These are phyloP conservation scores for Physocephala rufipes DNA, from an alignment of 2,888 invertebrate genomes.

Conservation along the genomic window DNA sequence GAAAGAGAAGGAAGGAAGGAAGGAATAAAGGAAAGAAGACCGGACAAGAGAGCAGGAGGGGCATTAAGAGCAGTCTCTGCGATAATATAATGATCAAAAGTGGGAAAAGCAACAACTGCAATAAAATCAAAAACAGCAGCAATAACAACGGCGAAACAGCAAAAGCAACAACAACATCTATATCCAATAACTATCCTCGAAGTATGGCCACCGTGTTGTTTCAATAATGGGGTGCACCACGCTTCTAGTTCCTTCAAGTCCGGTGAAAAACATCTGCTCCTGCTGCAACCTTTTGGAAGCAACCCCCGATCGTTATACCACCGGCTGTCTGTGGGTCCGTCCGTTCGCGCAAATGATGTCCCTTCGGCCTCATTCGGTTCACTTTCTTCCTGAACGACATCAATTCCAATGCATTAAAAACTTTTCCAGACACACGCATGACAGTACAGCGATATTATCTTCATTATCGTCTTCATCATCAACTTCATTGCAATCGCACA, in stretches of 20 bases:
- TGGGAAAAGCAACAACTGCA: constrained; percentile 43
- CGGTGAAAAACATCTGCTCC: constrained; percentile 60
- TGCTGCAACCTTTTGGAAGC: constrained; percentile 55
- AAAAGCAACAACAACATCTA: constrained; percentile 33
- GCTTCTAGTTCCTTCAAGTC: not conserved
- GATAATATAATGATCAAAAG: constrained; percentile 46
- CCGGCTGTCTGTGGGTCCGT: not conserved
- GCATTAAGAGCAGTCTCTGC: constrained; percentile 42
- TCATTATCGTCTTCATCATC: constrained; percentile 5
- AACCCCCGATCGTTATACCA: constrained; percentile 31
- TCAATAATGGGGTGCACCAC: constrained; percentile 45
- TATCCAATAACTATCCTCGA: constrained; percentile 50
- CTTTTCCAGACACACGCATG: constrained; percentile 25
- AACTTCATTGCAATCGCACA: not conserved
- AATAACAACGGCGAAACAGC: constrained; percentile 36
- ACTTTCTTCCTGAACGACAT: constrained; percentile 35
- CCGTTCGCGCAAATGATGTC: constrained; percentile 20
- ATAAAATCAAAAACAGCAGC: constrained; percentile 6
- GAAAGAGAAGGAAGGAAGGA: constrained; percentile 22
- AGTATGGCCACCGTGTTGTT: constrained; percentile 18
- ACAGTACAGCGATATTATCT: too few species aligned
- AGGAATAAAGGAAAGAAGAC: constrained; percentile 28
- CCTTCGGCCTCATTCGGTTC: not conserved
- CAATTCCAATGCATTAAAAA: constrained; percentile 38
- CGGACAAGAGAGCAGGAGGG: too few species aligned